Conservation (phyloP, 2,113 vertebrate genomes). For the Bubo bubo region DNA sequence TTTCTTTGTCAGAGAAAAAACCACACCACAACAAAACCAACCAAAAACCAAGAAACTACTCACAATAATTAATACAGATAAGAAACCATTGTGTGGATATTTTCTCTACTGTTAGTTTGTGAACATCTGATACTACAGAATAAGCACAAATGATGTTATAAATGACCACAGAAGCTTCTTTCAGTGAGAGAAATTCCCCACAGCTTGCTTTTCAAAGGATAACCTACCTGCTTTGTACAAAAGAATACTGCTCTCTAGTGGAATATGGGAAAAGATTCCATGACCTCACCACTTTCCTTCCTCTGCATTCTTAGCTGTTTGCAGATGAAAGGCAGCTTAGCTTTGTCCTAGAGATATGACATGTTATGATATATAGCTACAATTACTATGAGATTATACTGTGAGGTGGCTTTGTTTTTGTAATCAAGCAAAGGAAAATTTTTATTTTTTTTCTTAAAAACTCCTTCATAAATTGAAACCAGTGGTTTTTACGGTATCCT, state of each 20-base stretch:
- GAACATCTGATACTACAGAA: not conserved
- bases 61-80: not conserved
- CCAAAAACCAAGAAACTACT: not conserved
- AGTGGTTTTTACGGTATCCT: not conserved
- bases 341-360: conserved; percentile 58
- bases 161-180: not conserved
- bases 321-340: conserved; percentile 46
- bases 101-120: not conserved
- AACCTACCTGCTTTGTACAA: conserved; percentile 76
- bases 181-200: not conserved
- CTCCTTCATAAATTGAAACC: conserved; percentile 64
- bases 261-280: conserved; percentile 67
- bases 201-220: conserved; percentile 37
- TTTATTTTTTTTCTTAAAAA: not conserved
- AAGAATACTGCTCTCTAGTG: conserved; percentile 88
- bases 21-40: not conserved
- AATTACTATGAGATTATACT: conserved; percentile 71
- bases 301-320: conserved; percentile 23
- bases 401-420: conserved; percentile 67
- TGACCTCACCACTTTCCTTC: conserved; percentile 62
- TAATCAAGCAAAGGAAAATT: conserved; percentile 62
- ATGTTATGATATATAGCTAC: conserved; percentile 69
- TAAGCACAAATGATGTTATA: not conserved
- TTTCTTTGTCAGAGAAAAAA: not conserved
- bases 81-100: not conserved